Conservation (phyloP, 2,113 vertebrate genomes). For the Salvelinus fontinalis region DNA sequence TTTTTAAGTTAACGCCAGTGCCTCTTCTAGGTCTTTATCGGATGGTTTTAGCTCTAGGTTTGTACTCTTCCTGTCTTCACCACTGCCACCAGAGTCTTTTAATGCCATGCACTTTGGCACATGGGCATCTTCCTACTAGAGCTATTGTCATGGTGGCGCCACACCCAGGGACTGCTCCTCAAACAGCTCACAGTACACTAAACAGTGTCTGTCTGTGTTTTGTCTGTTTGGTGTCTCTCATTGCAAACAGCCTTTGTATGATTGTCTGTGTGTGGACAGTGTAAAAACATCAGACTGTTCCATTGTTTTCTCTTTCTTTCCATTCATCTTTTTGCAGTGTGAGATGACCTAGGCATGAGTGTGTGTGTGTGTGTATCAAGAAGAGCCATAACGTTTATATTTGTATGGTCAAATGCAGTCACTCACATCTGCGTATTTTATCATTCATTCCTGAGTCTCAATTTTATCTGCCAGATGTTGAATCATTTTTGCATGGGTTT, state of each 20-base stretch:
- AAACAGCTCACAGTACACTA: not conserved
- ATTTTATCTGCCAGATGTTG: not conserved
- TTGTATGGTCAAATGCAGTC: not conserved
- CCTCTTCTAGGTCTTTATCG: too few relatives aligned
- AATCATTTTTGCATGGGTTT: not conserved
- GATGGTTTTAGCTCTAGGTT: too few relatives aligned
- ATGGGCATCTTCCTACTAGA: conserved; percentile 29
- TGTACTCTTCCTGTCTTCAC: not conserved
- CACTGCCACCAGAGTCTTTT: not conserved
- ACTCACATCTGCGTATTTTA: not conserved
- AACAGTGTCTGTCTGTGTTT: not conserved
- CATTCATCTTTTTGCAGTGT: not conserved
- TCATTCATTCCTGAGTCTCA: not conserved
- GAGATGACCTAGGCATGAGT: not conserved
- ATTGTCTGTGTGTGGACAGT: not conserved
- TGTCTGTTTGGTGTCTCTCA: conserved; percentile 2
- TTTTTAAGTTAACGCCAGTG: too few relatives aligned
- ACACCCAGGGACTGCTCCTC: not conserved
- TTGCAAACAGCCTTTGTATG: not conserved
- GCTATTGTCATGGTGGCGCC: not conserved
- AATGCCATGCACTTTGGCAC: conserved; percentile 37
- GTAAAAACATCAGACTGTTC: not conserved
- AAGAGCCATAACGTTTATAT: not conserved
- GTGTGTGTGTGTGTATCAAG: not conserved
- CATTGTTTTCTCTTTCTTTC: not conserved